phyloP scores from a whole-genome alignment of 2,888 invertebrate species.

The Cryptus viduatorius region DNA sequence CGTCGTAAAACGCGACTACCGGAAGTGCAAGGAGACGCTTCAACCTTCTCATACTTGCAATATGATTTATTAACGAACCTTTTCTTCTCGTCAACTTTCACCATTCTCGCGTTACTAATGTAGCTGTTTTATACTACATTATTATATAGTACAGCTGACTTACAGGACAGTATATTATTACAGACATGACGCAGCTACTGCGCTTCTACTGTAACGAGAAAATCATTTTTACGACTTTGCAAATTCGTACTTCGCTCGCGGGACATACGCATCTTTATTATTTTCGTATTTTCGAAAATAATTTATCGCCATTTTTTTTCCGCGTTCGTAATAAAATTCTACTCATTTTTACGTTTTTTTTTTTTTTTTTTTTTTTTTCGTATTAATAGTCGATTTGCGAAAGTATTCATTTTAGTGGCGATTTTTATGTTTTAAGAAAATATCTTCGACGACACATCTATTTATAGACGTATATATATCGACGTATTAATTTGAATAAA shows the following conservation, averaged over 20 bases:
- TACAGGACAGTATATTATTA: conserved; percentile 10
- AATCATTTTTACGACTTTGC: neutral
- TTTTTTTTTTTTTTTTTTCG: too few species aligned
- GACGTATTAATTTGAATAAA: too few species aligned
- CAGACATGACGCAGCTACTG: neutral
- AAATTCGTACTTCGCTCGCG: neutral
- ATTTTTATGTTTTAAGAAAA: too few species aligned
- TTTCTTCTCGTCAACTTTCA: conserved; percentile 47
- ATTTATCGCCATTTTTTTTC: too few species aligned
- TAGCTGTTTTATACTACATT: conserved; percentile 32
- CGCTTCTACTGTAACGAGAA: neutral
- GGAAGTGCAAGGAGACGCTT: neutral
- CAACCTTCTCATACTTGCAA: conserved; percentile 3
- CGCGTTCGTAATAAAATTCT: too few species aligned
- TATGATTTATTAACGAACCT: conserved; percentile 32
- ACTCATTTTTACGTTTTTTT: too few species aligned
- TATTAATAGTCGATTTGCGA: too few species aligned
- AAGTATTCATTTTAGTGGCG: too few species aligned
- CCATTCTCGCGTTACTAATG: conserved; percentile 53
- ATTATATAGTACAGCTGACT: neutral
- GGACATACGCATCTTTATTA: too few species aligned
- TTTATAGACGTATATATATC: too few species aligned
- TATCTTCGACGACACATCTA: too few species aligned
- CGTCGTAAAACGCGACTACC: neutral
- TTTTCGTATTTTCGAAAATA: too few species aligned